Percentiles rank a stretch among this genome's conserved stretches.
Evolutionary conservation across 2,888 invertebrate species (phyloP).

Genomic region (Noctua pronuba): DNA sequence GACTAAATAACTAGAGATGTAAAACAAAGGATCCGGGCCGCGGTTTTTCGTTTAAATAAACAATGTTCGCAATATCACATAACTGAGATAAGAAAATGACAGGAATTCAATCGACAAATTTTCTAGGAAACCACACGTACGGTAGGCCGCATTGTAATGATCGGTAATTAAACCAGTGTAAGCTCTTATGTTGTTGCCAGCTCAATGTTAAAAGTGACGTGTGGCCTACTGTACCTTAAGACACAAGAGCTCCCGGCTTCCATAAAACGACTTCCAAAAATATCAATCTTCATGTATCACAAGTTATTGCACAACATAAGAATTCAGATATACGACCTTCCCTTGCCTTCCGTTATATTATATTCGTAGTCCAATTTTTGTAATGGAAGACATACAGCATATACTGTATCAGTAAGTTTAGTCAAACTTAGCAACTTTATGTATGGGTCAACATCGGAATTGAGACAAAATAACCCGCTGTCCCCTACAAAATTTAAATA

Average conservation of each 20-base stretch:
- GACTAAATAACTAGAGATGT: too few species aligned
- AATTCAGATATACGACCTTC: neutral
- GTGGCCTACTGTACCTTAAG: neutral
- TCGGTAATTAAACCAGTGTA: too few species aligned
- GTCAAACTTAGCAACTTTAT: neutral
- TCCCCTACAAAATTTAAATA: neutral
- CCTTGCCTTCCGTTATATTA: neutral
- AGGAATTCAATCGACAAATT: too few species aligned
- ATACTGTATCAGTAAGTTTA: neutral
- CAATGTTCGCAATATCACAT: too few species aligned
- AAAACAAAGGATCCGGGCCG: too few species aligned
- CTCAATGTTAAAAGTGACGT: neutral
- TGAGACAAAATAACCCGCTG: neutral
- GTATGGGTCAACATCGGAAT: neutral
- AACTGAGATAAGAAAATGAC: too few species aligned
- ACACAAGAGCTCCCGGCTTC: neutral
- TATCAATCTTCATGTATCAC: neutral
- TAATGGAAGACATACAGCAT: slow-evolving; percentile 6
- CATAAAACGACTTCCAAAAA: neutral
- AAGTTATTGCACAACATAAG: neutral
- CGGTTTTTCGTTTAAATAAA: too few species aligned
- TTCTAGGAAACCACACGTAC: too few species aligned
- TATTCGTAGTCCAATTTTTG: neutral
- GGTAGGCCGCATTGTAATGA: too few species aligned
- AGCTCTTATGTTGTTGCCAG: too few species aligned